Conservation (phyloP, 2,888 invertebrate species). For the Trachelus stipa region DNA sequence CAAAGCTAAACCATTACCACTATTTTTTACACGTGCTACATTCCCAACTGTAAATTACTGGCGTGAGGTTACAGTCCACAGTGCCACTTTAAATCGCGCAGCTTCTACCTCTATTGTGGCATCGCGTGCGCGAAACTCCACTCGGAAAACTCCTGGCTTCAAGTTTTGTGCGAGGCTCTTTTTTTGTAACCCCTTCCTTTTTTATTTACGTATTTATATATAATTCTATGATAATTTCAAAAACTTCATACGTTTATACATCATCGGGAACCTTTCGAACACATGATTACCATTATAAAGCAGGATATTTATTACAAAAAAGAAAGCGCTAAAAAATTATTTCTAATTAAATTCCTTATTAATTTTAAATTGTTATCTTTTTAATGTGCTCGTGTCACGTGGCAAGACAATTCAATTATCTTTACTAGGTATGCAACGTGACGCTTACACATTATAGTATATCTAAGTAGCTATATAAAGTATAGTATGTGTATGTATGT, state of each 20-base stretch:
- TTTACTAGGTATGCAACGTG: neutral
- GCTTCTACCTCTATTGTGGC: neutral
- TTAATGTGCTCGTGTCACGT: neutral
- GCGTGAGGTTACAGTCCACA: neutral
- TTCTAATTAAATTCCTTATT: neutral
- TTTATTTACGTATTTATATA: neutral
- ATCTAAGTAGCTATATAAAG: neutral
- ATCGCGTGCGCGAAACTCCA: neutral
- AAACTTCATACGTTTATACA: neutral
- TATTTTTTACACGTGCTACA: constrained; percentile 25
- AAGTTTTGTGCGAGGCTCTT: neutral
- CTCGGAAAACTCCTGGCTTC: neutral
- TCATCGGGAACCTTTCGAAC: too few species aligned
- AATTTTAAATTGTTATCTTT: neutral
- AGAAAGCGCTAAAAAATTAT: neutral
- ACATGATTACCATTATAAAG: neutral
- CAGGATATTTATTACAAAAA: neutral
- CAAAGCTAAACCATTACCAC: constrained; percentile 30
- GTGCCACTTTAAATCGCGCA: neutral
- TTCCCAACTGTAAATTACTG: constrained; percentile 42
- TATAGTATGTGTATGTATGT: too few species aligned
- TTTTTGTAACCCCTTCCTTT: neutral
- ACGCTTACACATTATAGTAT: neutral
- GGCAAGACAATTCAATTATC: neutral
- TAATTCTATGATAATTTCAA: neutral